Percentiles rank a stretch among this genome's conserved stretches.
Conservation (phyloP, 2,113 vertebrate species). For the Brachyhypopomus occidentalis region DNA sequence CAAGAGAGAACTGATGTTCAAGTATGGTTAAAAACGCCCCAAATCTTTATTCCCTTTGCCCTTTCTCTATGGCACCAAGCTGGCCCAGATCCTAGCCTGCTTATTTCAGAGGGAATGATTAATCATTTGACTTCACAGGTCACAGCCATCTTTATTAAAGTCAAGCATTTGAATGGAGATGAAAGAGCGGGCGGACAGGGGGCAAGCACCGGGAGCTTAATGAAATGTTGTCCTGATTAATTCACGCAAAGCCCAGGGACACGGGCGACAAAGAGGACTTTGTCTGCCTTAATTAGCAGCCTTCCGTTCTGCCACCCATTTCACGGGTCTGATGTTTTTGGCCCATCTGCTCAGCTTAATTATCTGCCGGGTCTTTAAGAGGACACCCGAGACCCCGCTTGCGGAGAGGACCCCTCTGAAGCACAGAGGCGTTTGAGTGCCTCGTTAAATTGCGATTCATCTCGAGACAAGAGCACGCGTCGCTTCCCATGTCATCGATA, state of each 20-base stretch:
- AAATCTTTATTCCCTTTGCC: conserved; percentile 5
- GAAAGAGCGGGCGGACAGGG: conserved; percentile 15
- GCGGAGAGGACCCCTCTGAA: background rate
- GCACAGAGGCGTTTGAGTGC: background rate
- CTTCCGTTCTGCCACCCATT: conserved; percentile 15
- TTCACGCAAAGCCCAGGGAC: conserved; percentile 39
- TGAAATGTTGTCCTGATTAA: conserved; percentile 51
- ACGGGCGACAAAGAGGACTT: conserved; percentile 38
- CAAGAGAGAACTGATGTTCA: background rate
- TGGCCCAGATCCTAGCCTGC: conserved; percentile 19
- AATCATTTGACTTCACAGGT: conserved; percentile 41
- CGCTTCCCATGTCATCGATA: background rate
- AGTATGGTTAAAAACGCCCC: too few species aligned
- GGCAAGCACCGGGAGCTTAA: conserved; percentile 39
- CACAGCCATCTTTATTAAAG: conserved; percentile 40
- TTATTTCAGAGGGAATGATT: conserved; percentile 26
- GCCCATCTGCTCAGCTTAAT: conserved; percentile 46
- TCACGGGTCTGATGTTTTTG: conserved; percentile 41
- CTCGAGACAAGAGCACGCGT: conserved; percentile 1
- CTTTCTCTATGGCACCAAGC: background rate
- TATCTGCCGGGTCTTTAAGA: conserved; percentile 4
- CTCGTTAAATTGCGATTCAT: conserved; percentile 17
- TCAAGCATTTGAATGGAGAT: conserved; percentile 35
- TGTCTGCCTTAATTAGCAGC: conserved; percentile 46
- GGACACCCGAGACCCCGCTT: background rate